These are phyloP conservation scores for Bombus turneri DNA, from an alignment of 1,140 invertebrate species.

Conservation along the genomic window DNA sequence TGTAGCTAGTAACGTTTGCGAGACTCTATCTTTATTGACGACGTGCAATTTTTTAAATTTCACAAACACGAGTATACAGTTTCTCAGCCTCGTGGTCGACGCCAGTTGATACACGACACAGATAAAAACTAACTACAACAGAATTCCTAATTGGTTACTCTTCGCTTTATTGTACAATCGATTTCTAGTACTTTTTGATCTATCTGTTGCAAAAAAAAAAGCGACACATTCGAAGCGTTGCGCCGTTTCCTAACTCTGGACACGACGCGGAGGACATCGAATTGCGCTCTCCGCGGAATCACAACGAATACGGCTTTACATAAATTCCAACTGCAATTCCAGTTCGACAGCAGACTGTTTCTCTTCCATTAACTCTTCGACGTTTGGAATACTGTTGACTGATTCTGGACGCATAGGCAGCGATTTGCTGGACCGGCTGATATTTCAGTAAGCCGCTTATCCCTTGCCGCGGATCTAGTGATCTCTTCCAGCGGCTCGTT, in stretches of 20 bases:
- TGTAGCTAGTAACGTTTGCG: too few relatives aligned
- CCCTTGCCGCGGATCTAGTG: constrained; percentile 54
- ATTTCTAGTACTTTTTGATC: neutral
- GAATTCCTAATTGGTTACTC: too few relatives aligned
- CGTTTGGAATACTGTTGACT: constrained; percentile 27
- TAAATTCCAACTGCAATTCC: neutral
- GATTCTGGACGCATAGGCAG: constrained; percentile 41
- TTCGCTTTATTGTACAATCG: neutral
- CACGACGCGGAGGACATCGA: neutral
- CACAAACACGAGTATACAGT: too few relatives aligned
- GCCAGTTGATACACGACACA: too few relatives aligned
- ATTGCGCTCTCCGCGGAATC: too few relatives aligned
- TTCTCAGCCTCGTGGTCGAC: too few relatives aligned
- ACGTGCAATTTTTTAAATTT: too few relatives aligned
- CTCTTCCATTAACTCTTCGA: constrained; percentile 39
- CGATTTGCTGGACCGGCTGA: constrained; percentile 50
- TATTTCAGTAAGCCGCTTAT: constrained; percentile 63
- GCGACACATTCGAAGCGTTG: too few relatives aligned
- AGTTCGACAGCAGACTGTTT: constrained; percentile 9
- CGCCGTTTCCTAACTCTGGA: too few relatives aligned
- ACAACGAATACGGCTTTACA: neutral
- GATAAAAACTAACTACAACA: too few relatives aligned
- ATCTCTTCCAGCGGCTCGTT: constrained; percentile 43
- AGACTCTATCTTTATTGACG: too few relatives aligned
- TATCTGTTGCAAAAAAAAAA: neutral